A percentile compares a stretch with the other conserved stretches of the same genome.
phyloP scores from a whole-genome alignment of 37 sponge, comb jelly and placozoan species.

The Theonella swinhoei region DNA sequence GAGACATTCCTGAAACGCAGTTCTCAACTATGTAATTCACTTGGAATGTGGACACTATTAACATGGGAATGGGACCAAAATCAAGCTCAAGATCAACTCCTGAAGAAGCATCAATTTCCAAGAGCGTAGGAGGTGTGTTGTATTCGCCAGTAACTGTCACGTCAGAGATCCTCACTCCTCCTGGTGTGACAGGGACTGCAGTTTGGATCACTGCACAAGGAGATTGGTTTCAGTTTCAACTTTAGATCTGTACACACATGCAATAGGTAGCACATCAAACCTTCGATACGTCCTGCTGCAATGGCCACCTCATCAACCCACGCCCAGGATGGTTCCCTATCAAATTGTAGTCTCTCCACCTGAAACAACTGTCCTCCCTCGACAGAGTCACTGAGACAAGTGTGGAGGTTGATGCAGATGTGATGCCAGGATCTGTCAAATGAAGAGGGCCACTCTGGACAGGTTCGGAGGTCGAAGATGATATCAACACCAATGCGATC shows the following conservation, averaged over 20 bases:
- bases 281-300: background rate
- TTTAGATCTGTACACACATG: background rate
- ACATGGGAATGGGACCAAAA: background rate
- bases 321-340: background rate
- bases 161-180: background rate
- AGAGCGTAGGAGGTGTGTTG: background rate
- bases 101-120: background rate
- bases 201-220: conserved; percentile 16
- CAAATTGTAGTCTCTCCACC: background rate
- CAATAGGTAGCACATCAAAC: conserved; percentile 4
- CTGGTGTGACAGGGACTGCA: background rate
- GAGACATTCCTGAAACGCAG: conserved; percentile 57
- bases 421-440: background rate
- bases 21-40: conserved; percentile 42
- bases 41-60: conserved; percentile 11
- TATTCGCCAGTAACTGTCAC: background rate
- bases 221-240: background rate
- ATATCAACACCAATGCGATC: background rate
- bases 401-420: conserved; percentile 5
- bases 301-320: conserved; percentile 67
- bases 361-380: background rate
- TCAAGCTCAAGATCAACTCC: background rate
- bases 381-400: background rate
- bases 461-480: background rate
- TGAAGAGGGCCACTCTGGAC: background rate